Base-by-base conservation (phyloP, 2,113 vertebrate species). In the Elachura formosa region DNA sequence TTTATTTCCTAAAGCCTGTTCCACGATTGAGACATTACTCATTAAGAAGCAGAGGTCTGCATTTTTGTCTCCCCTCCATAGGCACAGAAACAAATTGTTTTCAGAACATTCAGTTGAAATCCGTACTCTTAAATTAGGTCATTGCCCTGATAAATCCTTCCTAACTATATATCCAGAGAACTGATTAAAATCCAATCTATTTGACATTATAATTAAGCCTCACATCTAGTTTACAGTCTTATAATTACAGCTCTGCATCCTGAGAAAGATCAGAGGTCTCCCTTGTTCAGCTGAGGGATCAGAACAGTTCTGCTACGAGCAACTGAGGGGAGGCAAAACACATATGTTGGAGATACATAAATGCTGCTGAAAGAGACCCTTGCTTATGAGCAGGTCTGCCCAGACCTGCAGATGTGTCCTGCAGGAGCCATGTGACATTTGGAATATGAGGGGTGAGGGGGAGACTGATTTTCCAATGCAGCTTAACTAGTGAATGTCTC, bases 111-210 rank as follows among this genome's bases (percentile, higher is more conserved):
- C 87, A 75, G 87, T 45, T 92, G 69, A 94, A 92, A 87, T 82
- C 69, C 0, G 4, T 78, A 40, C 41, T 74, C 71, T 69, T 89
- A 91, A 95, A 95, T 96, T 77, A 93, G 94, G 96, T 96, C 91
- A 95, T 66, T 94, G 93, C 89, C 89, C 94, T 94, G 84, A 93
- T 91, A 97, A 94, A 95, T 95, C 89, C 71, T 83, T 69, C 67
- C 81, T 94, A 94, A 91, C 71, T 49, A 20, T 80, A 85, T 93
- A 96, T 80, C 87, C 89, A 94, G 78, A 91, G 67, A 95, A 71
- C 66, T 95, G 94, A 97, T 97, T 97, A 94, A 95, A 96, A 95
- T 93, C 87, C 89, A 96, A 85, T 96, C 87, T 95, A 84, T 94
- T 84, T 93, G 89, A 95, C 94, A 71, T 76, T 89, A 93, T 95